Evolutionary conservation across 1,140 invertebrate species (phyloP).

Genomic region (Drosophila setifemur): DNA sequence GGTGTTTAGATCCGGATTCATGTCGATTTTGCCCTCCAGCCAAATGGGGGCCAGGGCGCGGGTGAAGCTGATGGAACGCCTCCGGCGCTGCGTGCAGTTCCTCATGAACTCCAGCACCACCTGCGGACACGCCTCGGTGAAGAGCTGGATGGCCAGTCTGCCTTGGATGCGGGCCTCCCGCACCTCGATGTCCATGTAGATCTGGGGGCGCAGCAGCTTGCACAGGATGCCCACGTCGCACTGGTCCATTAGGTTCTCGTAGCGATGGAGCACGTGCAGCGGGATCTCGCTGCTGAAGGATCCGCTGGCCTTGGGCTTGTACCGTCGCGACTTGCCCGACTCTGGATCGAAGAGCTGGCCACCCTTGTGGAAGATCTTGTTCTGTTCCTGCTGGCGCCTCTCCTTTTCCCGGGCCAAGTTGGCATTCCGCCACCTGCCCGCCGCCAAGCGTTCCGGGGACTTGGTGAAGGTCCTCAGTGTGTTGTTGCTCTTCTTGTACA

Average conservation of each 20-base stretch:
- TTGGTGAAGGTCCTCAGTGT: slow-evolving; percentile 65
- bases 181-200: slow-evolving; percentile 58
- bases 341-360: slow-evolving; percentile 51
- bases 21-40: slow-evolving; percentile 55
- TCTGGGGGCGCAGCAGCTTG: slow-evolving; percentile 64
- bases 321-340: slow-evolving; percentile 20
- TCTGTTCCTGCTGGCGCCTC: slow-evolving; percentile 47
- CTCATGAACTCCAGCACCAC: slow-evolving; percentile 69
- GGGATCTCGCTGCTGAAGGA: slow-evolving; percentile 63
- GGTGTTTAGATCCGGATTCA: slow-evolving; percentile 11
- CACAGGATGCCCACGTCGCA: slow-evolving; percentile 58
- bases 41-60: slow-evolving; percentile 59
- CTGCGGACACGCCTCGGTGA: slow-evolving; percentile 71
- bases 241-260: slow-evolving; percentile 54
- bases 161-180: slow-evolving; percentile 39
- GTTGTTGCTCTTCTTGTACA: slow-evolving; percentile 69
- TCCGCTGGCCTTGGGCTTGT: slow-evolving; percentile 7
- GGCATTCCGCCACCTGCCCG: slow-evolving; percentile 53
- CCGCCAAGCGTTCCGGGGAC: slow-evolving; percentile 54
- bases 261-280: slow-evolving; percentile 63
- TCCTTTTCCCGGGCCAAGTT: slow-evolving; percentile 54
- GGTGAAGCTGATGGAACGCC: slow-evolving; percentile 28
- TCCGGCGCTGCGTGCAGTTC: slow-evolving; percentile 35
- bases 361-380: slow-evolving; percentile 45
- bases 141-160: slow-evolving; percentile 60